phyloP scores from a whole-genome alignment of 2,113 vertebrate genomes.

The Lophius piscatorius region DNA sequence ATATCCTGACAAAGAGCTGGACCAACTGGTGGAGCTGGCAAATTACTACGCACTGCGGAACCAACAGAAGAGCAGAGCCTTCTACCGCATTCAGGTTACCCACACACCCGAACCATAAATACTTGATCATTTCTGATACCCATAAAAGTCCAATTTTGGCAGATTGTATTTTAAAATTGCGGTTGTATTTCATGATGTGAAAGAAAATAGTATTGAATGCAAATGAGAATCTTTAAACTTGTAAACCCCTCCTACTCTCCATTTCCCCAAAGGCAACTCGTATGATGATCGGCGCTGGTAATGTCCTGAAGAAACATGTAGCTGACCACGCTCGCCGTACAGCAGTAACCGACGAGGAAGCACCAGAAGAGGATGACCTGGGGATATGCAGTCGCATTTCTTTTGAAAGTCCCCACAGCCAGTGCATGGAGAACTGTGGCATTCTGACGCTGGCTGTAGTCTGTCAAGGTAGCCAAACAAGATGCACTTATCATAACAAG shows the following conservation, averaged over 20 bases:
- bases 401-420: slow-evolving; percentile 89
- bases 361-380: slow-evolving; percentile 68
- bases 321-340: slow-evolving; percentile 83
- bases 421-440: slow-evolving; percentile 98
- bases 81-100: slow-evolving; percentile 88
- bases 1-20: slow-evolving; percentile 92
- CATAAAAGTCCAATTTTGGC: neutral
- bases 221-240: too few species aligned
- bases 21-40: slow-evolving; percentile 92
- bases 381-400: slow-evolving; percentile 87
- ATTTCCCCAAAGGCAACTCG: slow-evolving; percentile 84
- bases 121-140: slow-evolving; percentile 4
- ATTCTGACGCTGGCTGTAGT: slow-evolving; percentile 83
- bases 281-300: slow-evolving; percentile 94
- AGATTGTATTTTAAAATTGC: too few species aligned
- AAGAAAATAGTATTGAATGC: too few species aligned
- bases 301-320: slow-evolving; percentile 90
- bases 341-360: slow-evolving; percentile 60
- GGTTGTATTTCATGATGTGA: too few species aligned
- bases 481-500: too few species aligned
- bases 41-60: slow-evolving; percentile 94
- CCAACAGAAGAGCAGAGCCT: slow-evolving; percentile 97
- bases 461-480: slow-evolving; percentile 74
- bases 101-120: slow-evolving; percentile 27
- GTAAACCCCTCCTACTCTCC: too few species aligned